A percentile compares a stretch with the other conserved stretches of the same genome.
Conservation (phyloP, 2,888 invertebrate species). For the Heliconius ismenius region DNA sequence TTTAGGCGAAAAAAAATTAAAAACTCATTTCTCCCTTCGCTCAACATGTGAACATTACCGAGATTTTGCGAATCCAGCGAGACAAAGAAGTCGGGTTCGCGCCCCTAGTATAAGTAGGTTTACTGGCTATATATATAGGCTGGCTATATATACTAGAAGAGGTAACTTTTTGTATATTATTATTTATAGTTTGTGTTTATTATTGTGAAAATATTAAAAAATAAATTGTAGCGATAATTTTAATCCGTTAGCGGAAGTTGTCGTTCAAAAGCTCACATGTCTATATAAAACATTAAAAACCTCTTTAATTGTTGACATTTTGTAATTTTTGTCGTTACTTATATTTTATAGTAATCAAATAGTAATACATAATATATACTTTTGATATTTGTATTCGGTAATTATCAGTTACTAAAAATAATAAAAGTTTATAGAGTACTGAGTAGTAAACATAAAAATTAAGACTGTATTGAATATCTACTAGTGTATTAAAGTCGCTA, state of each 20-base stretch:
- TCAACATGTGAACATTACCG: no score
- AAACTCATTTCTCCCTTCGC: no score
- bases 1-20: no score
- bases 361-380: neutral
- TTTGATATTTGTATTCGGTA: neutral
- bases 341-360: neutral
- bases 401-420: neutral
- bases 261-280: neutral
- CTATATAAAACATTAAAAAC: neutral
- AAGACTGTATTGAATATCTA: no score
- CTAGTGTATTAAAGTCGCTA: neutral
- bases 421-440: neutral
- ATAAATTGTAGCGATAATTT: neutral
- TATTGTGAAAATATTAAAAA: neutral
- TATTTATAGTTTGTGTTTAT: neutral
- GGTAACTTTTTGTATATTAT: no score
- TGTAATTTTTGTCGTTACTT: neutral
- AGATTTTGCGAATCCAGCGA: no score
- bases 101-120: no score
- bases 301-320: neutral
- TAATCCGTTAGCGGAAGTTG: conserved; percentile 2
- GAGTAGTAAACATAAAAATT: neutral
- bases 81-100: no score
- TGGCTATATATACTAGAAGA: no score
- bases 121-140: no score